Base-by-base conservation (phyloP, 2,797 vertebrate species). In the Semotilus atromaculatus region DNA sequence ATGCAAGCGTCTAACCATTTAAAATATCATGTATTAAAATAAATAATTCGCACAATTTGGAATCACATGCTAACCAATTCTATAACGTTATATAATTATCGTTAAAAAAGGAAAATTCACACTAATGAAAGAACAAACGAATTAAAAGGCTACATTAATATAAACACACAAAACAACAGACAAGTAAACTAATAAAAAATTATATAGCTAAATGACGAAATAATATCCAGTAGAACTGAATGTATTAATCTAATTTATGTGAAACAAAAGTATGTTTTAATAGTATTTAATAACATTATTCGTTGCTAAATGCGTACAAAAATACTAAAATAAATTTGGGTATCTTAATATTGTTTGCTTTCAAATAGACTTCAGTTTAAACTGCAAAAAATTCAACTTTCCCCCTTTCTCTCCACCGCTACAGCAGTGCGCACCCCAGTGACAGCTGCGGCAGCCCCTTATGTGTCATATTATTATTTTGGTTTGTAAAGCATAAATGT, bases 401-500 rank as follows among this genome's bases (percentile, higher is more conserved):
- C 88, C 76, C 83, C 72, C 77, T 82, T 71, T 77, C 70, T 78
- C 84, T 79, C 72, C 67, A 38, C 11, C n/a, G 75, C 64, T 48
- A 82, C 78, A 48, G 64, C 77, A 81, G 81, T 55, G 70, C 82
- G 31, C 81, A 53, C 48, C 80, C 80, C 85, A 9, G 5, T 85
- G 43, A 86, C 85, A 66, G 81, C 43, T 75, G 34, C 38, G 86
- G 82, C 86, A 85, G 81, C 64, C 58, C 31, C 76, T 85, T 84
- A 38, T 82, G 7, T 75, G 70, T 90, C 77, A 86, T 85, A 70
- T 79, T 36, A 68, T 76, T 70, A 73, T 88, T 87, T 88, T 81
- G 31, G 64, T 80, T 86, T 68, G 62, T 83, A 55, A 86, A 40
- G 43, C 79, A 76, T 73, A 84, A 79, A 88, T 77, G 58, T 74